phyloP scores from a whole-genome alignment of 2,113 vertebrate genomes.

The Piprites chloris region DNA sequence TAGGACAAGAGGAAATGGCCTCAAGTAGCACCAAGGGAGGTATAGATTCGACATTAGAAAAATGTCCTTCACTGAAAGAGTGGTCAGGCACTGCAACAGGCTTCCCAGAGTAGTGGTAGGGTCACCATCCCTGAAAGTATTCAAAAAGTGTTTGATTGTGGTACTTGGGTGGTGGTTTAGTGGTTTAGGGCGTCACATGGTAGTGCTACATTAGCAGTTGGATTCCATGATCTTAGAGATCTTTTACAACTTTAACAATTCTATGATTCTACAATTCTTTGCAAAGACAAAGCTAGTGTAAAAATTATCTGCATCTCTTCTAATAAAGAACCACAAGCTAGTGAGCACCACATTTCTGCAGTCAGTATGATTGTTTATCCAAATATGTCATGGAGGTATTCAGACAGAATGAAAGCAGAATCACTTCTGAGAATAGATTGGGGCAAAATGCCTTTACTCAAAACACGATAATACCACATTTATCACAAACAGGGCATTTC shows the following conservation, averaged over 20 bases:
- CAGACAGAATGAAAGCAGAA: neutral
- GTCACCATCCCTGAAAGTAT: neutral
- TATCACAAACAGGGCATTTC: neutral
- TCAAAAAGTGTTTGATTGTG: neutral
- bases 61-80: neutral
- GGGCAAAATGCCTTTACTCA: neutral
- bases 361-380: neutral
- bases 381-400: neutral
- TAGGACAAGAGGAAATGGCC: neutral
- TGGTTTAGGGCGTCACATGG: rapidly evolving
- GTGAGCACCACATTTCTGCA: neutral
- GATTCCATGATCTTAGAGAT: neutral
- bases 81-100: neutral
- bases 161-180: neutral
- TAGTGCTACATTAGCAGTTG: neutral
- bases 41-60: neutral
- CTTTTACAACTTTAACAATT: neutral
- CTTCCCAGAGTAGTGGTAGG: neutral
- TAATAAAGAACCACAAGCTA: neutral
- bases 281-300: neutral
- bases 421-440: neutral
- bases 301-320: neutral
- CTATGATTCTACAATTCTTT: neutral
- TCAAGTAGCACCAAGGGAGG: neutral
- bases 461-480: neutral